Conservation (phyloP, 2,888 invertebrate species). For the Zonitis immaculata region DNA sequence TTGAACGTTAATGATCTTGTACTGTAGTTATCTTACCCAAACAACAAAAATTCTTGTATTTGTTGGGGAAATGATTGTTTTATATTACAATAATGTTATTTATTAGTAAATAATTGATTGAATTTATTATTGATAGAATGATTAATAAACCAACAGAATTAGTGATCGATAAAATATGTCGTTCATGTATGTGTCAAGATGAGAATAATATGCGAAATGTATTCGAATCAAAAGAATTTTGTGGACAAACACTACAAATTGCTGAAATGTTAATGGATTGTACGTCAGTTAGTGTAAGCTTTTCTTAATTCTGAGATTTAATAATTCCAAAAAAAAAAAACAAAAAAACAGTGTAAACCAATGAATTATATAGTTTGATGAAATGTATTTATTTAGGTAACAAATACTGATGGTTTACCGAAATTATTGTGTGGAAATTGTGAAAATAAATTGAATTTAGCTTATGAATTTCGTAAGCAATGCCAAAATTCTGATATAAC, state of each 20-base stretch:
- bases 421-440: constrained; percentile 42
- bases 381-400: constrained; percentile 33
- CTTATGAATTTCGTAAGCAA: constrained; percentile 45
- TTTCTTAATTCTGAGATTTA: too few relatives aligned
- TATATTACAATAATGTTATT: not conserved
- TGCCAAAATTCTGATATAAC: constrained; percentile 46
- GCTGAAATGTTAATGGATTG: constrained; percentile 48
- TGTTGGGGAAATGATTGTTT: constrained; percentile 1
- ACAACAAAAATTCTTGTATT: constrained; percentile 14
- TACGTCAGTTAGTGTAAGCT: constrained; percentile 44
- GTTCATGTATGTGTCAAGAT: constrained; percentile 45
- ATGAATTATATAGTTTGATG: too few relatives aligned
- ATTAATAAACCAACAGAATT: constrained; percentile 35
- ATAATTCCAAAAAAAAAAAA: too few relatives aligned
- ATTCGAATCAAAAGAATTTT: constrained; percentile 38
- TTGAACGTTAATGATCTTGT: constrained; percentile 5
- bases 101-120: not conserved
- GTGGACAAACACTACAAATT: constrained; percentile 38
- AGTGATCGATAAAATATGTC: constrained; percentile 46
- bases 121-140: constrained; percentile 26
- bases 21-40: constrained; percentile 9
- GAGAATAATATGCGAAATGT: constrained; percentile 43
- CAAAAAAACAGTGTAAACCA: too few relatives aligned
- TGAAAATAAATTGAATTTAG: constrained; percentile 42
- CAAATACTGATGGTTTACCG: constrained; percentile 44